These are phyloP conservation scores for Pholis gunnellus DNA, from an alignment of 2,113 vertebrate species.

Conservation along the genomic window DNA sequence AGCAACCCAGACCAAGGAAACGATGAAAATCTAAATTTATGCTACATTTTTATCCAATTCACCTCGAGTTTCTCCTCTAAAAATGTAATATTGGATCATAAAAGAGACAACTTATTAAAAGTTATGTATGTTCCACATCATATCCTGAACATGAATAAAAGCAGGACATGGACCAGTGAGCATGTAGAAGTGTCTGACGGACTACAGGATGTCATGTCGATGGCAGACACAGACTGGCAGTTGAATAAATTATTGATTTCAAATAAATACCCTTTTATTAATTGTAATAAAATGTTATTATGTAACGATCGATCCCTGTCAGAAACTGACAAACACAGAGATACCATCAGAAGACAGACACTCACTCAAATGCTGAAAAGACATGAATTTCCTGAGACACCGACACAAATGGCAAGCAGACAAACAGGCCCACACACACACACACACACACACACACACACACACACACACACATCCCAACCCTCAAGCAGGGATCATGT, in stretches of 20 bases:
- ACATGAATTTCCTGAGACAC: background rate
- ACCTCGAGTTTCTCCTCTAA: too few relatives aligned
- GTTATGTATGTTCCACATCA: too few relatives aligned
- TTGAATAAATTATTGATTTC: background rate
- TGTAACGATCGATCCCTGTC: background rate
- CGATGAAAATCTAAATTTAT: too few relatives aligned
- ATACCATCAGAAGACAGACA: background rate
- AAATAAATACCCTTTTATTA: background rate
- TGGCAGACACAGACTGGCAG: background rate
- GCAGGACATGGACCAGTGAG: too few relatives aligned
- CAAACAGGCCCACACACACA: background rate
- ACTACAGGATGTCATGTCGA: background rate
- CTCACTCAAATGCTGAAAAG: background rate
- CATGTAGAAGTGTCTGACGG: too few relatives aligned
- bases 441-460: background rate
- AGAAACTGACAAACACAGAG: background rate
- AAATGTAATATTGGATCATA: too few relatives aligned
- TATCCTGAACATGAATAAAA: too few relatives aligned
- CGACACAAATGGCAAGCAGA: background rate
- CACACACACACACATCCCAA: background rate
- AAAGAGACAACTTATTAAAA: background rate
- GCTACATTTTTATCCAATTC: too few relatives aligned
- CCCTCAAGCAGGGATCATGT: slow-evolving; percentile 1
- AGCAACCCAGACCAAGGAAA: too few relatives aligned
- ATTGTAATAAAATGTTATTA: background rate